phyloP scores from a whole-genome alignment of 2,797 vertebrate genomes.

The Hyperoplus immaculatus region DNA sequence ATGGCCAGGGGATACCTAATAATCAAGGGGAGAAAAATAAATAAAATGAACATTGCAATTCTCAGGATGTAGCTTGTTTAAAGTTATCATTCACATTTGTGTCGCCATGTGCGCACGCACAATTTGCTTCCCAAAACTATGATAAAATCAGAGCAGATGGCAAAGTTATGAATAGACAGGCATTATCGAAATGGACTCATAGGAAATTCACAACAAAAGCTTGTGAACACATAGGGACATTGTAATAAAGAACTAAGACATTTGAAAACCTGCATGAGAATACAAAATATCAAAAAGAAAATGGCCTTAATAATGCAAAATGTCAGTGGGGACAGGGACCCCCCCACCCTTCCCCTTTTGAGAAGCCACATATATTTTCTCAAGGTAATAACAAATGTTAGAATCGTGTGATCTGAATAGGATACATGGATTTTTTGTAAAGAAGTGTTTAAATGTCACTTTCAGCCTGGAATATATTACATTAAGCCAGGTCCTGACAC shows the following conservation, averaged over 20 bases:
- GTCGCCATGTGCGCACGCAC: neutral
- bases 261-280: constrained; percentile 20
- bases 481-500: constrained; percentile 40
- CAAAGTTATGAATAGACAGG: neutral
- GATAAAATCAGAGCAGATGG: neutral
- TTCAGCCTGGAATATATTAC: constrained; percentile 54
- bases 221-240: neutral
- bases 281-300: constrained; percentile 33
- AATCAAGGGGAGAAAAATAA: constrained; percentile 27
- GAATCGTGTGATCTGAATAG: constrained; percentile 18
- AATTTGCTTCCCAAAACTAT: neutral
- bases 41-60: constrained; percentile 9
- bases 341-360: neutral
- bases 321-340: constrained; percentile 25
- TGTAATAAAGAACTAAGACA: constrained; percentile 33
- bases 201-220: constrained; percentile 23
- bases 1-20: constrained; percentile 28
- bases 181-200: neutral
- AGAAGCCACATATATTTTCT: constrained; percentile 21
- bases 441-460: constrained; percentile 68
- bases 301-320: constrained; percentile 38
- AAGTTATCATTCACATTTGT: neutral
- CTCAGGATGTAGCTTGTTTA: neutral
- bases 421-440: constrained; percentile 28
- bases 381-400: constrained; percentile 11